Evolutionary conservation across 2,888 invertebrate species (phyloP), one percentile per base, ranked within the genome.

Genomic region (Germaria angustata): DNA sequence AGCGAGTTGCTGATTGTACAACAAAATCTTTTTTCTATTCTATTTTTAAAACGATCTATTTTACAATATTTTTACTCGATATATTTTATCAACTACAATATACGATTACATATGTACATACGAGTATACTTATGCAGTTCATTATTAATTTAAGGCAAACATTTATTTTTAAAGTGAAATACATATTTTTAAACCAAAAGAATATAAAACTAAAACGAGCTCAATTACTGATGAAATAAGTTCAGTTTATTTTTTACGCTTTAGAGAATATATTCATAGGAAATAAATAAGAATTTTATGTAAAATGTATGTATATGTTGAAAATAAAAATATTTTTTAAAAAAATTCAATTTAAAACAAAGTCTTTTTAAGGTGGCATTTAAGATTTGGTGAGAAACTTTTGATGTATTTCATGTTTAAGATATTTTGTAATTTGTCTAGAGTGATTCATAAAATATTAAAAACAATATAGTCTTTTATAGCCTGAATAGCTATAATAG

Each of bases 231-330:
- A 51, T 61, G n/a, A 51, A 72, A 72, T 59, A 68, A 39, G 46
- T 55, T 68, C 51, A 51, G 49, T 75, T 80, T 65, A 76, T 76
- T 76, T 80, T 80, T 65, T 75, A 80, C 75, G 75, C 69, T 63
- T 80, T 57, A 36, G 66, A 55, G 20, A 36, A 15, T 39, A 24
- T n/a, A n/a, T n/a, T n/a, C n/a, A n/a, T 28, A 22, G 24, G 20
- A 34, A 57, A 15, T 13, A 71, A 24, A 22, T 8, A 46, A 22
- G 32, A n/a, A 57, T 57, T 66, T 76, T 66, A 76, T 76, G 65
- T 65, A 76, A 76, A 66, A n/a, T 66, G 51, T 32, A 76, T 76
- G 66, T 66, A 68, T 41, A 76, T 68, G 66, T 66, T 59, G n/a
- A 59, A 57, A 66, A 66, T 66, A 66, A 59, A 28, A 51, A 32